Evolutionary conservation across 1,140 invertebrate genomes (phyloP).

Genomic region (Trypoxylus dichotomus): DNA sequence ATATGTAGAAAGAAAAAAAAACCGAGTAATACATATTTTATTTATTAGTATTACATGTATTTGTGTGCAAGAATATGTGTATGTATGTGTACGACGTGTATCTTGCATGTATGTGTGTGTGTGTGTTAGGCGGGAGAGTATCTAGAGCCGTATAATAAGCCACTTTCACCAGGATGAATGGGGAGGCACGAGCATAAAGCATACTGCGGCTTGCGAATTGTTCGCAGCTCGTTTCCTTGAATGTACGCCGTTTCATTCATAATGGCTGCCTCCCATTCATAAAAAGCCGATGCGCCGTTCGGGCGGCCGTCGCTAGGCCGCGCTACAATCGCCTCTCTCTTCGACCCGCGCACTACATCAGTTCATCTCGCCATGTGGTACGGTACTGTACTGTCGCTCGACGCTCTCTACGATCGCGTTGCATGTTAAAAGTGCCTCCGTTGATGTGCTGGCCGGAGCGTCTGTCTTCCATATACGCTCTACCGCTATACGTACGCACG

Average conservation of each 20-base stretch:
- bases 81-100: neutral
- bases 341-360: slow-evolving; percentile 51
- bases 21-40: neutral
- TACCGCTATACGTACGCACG: too few relatives aligned
- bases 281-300: slow-evolving; percentile 64
- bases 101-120: neutral
- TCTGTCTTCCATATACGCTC: too few relatives aligned
- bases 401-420: neutral
- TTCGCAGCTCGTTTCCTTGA: slow-evolving; percentile 53
- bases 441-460: neutral
- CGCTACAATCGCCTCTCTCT: slow-evolving; percentile 49
- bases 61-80: neutral
- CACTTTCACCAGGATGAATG: slow-evolving; percentile 36
- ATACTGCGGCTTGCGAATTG: slow-evolving; percentile 41
- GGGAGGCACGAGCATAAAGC: slow-evolving; percentile 34
- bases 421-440: neutral
- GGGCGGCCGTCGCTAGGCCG: slow-evolving; percentile 48
- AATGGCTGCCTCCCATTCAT: slow-evolving; percentile 78
- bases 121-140: slow-evolving; percentile 17
- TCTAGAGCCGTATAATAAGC: slow-evolving; percentile 30
- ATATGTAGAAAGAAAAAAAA: neutral
- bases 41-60: neutral
- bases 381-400: neutral
- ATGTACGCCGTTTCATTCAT: slow-evolving; percentile 62
- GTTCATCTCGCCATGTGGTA: slow-evolving; percentile 34